phyloP scores from a whole-genome alignment of 2,797 vertebrate species.

The Falco novaeseelandiae region DNA sequence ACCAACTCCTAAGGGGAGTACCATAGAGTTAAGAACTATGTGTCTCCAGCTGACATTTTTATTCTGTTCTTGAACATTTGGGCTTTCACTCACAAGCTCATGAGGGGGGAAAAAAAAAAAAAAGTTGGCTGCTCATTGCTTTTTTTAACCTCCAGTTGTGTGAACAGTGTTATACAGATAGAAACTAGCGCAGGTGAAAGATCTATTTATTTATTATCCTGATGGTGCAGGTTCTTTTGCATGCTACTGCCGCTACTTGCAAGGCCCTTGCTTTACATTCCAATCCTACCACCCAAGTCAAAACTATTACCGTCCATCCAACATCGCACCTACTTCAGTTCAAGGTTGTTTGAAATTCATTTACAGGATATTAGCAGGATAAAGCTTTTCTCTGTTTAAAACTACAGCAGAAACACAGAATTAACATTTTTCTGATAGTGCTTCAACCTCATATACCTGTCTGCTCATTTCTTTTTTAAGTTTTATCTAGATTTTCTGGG shows the following conservation, averaged over 20 bases:
- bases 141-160: neutral
- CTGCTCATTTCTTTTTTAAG: neutral
- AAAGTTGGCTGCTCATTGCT: neutral
- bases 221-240: neutral
- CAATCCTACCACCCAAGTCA: neutral
- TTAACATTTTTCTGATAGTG: neutral
- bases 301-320: neutral
- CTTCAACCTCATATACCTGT: neutral
- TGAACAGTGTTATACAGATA: neutral
- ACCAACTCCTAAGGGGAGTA: neutral
- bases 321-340: neutral
- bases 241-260: neutral
- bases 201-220: neutral
- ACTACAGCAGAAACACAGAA: neutral
- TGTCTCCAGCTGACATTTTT: neutral
- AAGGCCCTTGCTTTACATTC: neutral
- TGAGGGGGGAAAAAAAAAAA: neutral
- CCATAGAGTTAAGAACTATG: accelerated
- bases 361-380: neutral
- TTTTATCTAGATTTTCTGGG: neutral
- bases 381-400: neutral
- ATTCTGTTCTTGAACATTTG: neutral
- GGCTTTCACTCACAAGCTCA: neutral
- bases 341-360: neutral
- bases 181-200: neutral